phyloP scores from a whole-genome alignment of 2,113 vertebrate genomes.

The Elachura formosa region DNA sequence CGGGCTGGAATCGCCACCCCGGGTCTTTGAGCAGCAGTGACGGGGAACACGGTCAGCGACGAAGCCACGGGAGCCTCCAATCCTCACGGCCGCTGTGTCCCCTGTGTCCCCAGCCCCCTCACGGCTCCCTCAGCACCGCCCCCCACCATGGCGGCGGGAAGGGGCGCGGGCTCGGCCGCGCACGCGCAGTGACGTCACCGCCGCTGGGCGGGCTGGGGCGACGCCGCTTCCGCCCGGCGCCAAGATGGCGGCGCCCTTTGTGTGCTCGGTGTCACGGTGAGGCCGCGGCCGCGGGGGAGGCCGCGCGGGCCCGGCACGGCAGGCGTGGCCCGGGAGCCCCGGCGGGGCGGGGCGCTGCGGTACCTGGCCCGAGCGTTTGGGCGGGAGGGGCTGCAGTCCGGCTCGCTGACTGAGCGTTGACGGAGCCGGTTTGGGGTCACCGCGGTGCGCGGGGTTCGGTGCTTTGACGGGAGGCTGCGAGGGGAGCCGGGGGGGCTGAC shows the following conservation, averaged over 20 bases:
- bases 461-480: neutral
- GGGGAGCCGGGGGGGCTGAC: neutral
- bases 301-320: neutral
- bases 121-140: neutral
- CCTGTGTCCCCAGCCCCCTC: too few species aligned
- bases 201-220: neutral
- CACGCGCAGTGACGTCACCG: neutral
- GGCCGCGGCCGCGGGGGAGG: neutral
- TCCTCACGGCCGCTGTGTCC: too few species aligned
- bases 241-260: conserved; percentile 78
- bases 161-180: neutral
- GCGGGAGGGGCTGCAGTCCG: neutral
- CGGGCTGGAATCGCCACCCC: too few species aligned
- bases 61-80: too few species aligned
- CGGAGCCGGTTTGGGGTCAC: neutral
- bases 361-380: too few species aligned
- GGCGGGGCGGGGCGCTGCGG: too few species aligned
- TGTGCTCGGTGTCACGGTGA: conserved; percentile 59
- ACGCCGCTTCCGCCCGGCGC: conserved; percentile 70
- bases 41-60: accelerated
- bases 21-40: neutral
- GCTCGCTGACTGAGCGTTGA: neutral
- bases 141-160: neutral
- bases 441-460: too few species aligned
- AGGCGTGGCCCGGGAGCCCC: neutral